Percentiles rank a stretch among this genome's conserved stretches.
phyloP scores from a whole-genome alignment of 2,113 vertebrate species.

The Megaleporinus macrocephalus region DNA sequence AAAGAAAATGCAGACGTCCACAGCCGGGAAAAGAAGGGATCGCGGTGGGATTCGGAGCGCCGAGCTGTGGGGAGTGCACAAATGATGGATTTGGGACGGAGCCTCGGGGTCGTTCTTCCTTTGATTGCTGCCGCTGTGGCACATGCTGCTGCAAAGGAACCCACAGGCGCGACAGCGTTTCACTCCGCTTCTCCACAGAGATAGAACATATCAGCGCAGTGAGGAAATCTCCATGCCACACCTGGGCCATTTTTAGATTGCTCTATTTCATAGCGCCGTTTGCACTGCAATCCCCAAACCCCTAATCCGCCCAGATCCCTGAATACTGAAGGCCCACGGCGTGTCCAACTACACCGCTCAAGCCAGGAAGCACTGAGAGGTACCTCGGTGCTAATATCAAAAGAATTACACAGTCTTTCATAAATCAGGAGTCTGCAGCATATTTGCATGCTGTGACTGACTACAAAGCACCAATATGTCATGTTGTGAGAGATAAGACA shows the following conservation, averaged over 20 bases:
- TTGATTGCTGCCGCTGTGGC: slow-evolving; percentile 49
- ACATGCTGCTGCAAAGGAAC: slow-evolving; percentile 47
- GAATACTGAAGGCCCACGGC: slow-evolving; percentile 62
- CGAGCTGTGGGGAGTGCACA: slow-evolving; percentile 2
- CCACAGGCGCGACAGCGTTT: slow-evolving; percentile 39
- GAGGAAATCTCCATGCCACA: slow-evolving; percentile 68
- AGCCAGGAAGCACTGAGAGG: slow-evolving; percentile 35
- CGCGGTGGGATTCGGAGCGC: background rate
- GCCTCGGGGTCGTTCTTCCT: slow-evolving; percentile 28
- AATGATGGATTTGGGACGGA: slow-evolving; percentile 11
- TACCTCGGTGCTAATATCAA: slow-evolving; percentile 9
- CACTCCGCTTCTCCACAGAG: slow-evolving; percentile 45
- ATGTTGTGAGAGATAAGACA: background rate
- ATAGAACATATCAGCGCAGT: slow-evolving; percentile 59
- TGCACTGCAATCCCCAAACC: slow-evolving; percentile 70
- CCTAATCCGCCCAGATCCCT: slow-evolving; percentile 68
- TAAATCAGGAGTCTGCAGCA: background rate
- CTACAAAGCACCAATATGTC: background rate
- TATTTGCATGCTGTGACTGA: slow-evolving; percentile 17
- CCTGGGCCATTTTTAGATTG: slow-evolving; percentile 68
- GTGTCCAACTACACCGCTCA: slow-evolving; percentile 49
- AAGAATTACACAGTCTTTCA: slow-evolving; percentile 11
- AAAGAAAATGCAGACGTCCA: background rate
- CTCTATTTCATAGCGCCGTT: slow-evolving; percentile 66
- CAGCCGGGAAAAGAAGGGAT: background rate